Conservation (phyloP, 2,888 invertebrate genomes). For the Eupithecia tripunctaria region DNA sequence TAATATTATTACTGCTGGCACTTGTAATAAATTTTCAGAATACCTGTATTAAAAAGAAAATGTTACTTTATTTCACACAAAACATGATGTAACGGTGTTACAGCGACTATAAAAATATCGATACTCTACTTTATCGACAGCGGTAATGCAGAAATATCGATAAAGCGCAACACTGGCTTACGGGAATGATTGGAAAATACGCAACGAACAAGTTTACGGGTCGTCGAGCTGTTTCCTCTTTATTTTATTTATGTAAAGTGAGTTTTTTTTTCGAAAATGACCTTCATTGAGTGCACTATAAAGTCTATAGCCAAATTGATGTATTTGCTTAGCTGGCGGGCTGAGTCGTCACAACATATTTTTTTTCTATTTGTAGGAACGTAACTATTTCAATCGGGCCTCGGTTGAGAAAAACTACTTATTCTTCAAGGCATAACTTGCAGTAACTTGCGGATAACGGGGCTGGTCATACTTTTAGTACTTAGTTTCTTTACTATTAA, state of each 20-base stretch:
- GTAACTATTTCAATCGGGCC: background rate
- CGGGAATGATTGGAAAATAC: slow-evolving; percentile 54
- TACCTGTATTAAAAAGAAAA: background rate
- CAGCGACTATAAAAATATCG: slow-evolving; percentile 35
- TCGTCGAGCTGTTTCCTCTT: slow-evolving; percentile 36
- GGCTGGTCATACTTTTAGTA: no score
- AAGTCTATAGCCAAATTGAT: background rate
- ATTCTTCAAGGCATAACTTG: background rate
- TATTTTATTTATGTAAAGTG: slow-evolving; percentile 31
- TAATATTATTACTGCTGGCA: background rate
- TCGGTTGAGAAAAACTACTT: background rate
- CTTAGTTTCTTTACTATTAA: no score
- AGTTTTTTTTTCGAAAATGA: slow-evolving; percentile 20
- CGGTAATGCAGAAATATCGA: slow-evolving; percentile 35
- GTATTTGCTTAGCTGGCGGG: background rate
- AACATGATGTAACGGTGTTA: slow-evolving; percentile 17
- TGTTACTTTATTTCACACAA: background rate
- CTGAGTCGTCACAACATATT: background rate
- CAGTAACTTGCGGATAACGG: no score
- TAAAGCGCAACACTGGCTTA: slow-evolving; percentile 38
- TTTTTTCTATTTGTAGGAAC: background rate
- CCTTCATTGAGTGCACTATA: slow-evolving; percentile 6
- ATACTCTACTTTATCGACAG: slow-evolving; percentile 30
- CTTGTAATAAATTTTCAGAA: background rate
- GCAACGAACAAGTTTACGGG: slow-evolving; percentile 48